These are phyloP conservation scores for Gila robusta DNA, from an alignment of 2,797 vertebrate species.

Conservation along the genomic window DNA sequence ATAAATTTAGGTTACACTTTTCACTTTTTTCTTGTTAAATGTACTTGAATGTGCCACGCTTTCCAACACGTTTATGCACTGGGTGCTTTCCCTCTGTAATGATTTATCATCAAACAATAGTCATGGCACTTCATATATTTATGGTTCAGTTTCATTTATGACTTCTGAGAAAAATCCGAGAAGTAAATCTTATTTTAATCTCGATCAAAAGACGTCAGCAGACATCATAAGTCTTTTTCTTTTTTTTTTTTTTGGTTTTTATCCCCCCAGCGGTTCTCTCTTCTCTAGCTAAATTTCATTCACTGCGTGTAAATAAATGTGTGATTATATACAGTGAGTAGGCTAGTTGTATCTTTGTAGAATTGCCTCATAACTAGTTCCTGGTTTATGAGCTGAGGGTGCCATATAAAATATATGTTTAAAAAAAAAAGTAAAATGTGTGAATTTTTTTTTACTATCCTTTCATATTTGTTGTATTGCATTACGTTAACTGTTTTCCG, in stretches of 20 bases:
- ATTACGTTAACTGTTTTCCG: neutral
- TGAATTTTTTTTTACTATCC: neutral
- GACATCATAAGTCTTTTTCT: neutral
- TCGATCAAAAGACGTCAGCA: neutral
- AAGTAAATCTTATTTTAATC: slow-evolving; percentile 18
- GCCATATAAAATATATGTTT: neutral
- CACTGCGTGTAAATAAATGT: neutral
- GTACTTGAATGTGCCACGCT: neutral
- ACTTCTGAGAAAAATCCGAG: neutral
- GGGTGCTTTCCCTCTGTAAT: neutral
- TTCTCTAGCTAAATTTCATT: no score
- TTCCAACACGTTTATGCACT: neutral
- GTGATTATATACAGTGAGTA: neutral
- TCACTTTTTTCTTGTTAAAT: neutral
- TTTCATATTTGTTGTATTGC: neutral
- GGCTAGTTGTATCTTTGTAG: slow-evolving; percentile 5
- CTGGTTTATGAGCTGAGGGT: slow-evolving; percentile 1
- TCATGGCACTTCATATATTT: neutral
- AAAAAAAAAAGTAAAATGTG: neutral
- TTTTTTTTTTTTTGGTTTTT: no score
- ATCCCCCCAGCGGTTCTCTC: no score
- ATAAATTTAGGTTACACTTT: neutral
- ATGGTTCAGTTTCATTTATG: neutral
- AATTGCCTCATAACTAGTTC: neutral
- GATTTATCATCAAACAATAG: slow-evolving; percentile 4